Evolutionary conservation across 2,113 vertebrate genomes (phyloP).

Genomic region (Datnioides undecimradiatus): DNA sequence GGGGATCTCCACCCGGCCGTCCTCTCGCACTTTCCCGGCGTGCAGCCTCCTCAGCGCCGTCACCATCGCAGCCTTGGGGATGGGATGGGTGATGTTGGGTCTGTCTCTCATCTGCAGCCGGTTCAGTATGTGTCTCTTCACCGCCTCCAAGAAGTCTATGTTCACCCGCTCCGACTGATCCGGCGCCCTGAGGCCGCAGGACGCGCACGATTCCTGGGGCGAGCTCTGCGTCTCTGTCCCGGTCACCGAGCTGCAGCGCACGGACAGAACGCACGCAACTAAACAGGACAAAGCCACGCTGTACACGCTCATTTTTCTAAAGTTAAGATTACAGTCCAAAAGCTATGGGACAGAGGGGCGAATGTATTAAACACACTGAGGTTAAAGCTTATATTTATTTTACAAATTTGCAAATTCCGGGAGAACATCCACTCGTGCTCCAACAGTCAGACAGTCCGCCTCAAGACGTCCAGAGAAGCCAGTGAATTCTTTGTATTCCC

Average conservation of each 20-base stretch:
- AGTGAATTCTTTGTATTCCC: conserved; percentile 42
- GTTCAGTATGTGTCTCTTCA: conserved; percentile 96
- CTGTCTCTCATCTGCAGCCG: conserved; percentile 94
- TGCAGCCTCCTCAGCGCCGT: conserved; percentile 96
- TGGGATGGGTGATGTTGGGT: conserved; percentile 97
- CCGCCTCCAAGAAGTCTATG: conserved; percentile 94
- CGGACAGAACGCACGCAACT: conserved; percentile 70
- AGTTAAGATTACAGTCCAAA: conserved; percentile 16
- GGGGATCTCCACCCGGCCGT: conserved; percentile 95
- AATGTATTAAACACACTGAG: background rate
- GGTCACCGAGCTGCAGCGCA: conserved; percentile 77
- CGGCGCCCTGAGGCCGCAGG: conserved; percentile 89
- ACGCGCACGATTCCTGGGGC: conserved; percentile 90
- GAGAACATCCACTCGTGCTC: conserved; percentile 44
- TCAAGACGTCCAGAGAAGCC: conserved; percentile 44
- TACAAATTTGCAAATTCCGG: conserved; percentile 29
- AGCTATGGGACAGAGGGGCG: background rate
- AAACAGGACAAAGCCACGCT: conserved; percentile 64
- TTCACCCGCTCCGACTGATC: conserved; percentile 89
- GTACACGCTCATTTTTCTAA: conserved; percentile 71
- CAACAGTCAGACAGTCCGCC: conserved; percentile 13
- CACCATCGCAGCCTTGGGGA: conserved; percentile 96
- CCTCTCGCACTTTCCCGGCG: conserved; percentile 93
- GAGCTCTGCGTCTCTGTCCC: conserved; percentile 78
- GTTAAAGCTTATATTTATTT: conserved; percentile 35